A percentile compares a stretch with the other conserved stretches of the same genome.
Conservation (phyloP, 2,888 invertebrate genomes). For the Drosophila hamatofila region DNA sequence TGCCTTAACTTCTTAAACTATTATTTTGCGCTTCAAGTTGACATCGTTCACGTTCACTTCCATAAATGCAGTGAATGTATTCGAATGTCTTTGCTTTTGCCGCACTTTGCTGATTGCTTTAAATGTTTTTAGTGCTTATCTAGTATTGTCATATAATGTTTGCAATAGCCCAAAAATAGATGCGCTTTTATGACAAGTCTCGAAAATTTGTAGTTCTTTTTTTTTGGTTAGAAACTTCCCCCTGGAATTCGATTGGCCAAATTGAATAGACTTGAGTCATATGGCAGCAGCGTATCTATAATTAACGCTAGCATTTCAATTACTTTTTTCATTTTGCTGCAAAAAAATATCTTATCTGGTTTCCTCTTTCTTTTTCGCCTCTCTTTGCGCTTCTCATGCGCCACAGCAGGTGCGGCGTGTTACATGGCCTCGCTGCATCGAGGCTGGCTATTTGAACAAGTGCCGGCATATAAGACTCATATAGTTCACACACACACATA, state of each 20-base stretch:
- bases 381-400: slow-evolving; percentile 2
- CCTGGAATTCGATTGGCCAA: slow-evolving; percentile 24
- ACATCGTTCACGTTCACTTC: background rate
- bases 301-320: slow-evolving; percentile 64
- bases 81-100: background rate
- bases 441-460: slow-evolving; percentile 19
- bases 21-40: background rate
- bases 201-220: background rate
- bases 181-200: slow-evolving; percentile 36
- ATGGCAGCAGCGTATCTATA: slow-evolving; percentile 36
- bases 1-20: background rate
- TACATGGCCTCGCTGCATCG: slow-evolving; percentile 40
- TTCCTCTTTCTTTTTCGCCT: slow-evolving; percentile 34
- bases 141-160: background rate
- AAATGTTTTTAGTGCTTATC: slow-evolving; percentile 26
- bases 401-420: slow-evolving; percentile 47
- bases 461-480: slow-evolving; percentile 15
- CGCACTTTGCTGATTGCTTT: slow-evolving; percentile 28
- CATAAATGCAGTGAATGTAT: background rate
- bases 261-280: slow-evolving; percentile 40
- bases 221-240: slow-evolving; percentile 19
- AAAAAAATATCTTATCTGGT: slow-evolving; percentile 63
- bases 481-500: slow-evolving; percentile 5
- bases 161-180: slow-evolving; percentile 40
- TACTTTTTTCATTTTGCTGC: slow-evolving; percentile 43